phyloP scores from a whole-genome alignment of 2,888 invertebrate genomes.

The Mactromeris polynyma region DNA sequence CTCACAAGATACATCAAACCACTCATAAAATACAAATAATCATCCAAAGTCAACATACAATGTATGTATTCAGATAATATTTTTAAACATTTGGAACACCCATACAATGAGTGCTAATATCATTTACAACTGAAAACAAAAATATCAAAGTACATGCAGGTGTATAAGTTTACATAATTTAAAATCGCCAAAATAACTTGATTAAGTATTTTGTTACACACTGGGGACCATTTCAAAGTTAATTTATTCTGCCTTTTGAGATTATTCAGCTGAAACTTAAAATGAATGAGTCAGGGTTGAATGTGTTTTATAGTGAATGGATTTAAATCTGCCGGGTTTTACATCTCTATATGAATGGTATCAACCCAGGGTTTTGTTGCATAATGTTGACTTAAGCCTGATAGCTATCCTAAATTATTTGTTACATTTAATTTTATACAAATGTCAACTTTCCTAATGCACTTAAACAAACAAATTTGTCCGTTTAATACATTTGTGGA shows the following conservation, averaged over 20 bases:
- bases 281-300: not conserved
- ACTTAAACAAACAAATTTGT: not conserved
- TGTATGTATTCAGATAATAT: not conserved
- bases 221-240: slow-evolving; percentile 3
- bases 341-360: not conserved
- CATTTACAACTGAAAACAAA: slow-evolving; percentile 3
- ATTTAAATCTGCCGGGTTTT: slow-evolving; percentile 4
- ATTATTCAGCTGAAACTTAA: slow-evolving; percentile 2
- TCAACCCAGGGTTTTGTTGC: not conserved
- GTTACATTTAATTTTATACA: not conserved
- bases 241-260: not conserved
- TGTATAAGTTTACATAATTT: not conserved
- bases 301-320: not conserved
- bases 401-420: not conserved
- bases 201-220: not conserved
- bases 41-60: slow-evolving; percentile 7
- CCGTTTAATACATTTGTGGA: not conserved
- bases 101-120: not conserved
- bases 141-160: not conserved
- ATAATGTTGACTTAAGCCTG: not conserved
- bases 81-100: not conserved
- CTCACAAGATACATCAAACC: not conserved
- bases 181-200: not conserved
- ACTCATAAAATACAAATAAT: not conserved
- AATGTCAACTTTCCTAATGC: not conserved